Evolutionary conservation across 2,888 invertebrate genomes (phyloP), one percentile per base, ranked within the genome.

Genomic region (Chymomyza amoena): DNA sequence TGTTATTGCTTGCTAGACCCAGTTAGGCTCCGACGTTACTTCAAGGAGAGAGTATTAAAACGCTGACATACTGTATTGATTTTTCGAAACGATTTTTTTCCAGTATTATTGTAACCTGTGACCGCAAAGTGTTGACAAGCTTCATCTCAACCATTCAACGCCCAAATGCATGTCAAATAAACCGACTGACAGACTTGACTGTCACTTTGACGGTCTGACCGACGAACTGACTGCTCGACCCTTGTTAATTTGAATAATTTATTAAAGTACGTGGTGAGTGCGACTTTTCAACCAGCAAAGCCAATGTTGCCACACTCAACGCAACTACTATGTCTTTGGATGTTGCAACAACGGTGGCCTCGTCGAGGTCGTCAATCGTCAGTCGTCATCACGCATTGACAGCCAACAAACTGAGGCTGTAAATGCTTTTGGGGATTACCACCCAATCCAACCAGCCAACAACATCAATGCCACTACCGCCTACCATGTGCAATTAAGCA

Each of bases 211-310:
- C 32, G 7, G 32, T 7, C 63, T 61, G 66, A 54, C 61, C 28
- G 61, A 51, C 59, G 3, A 36, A 57, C 68, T 72, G 76, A 67
- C 62, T 61, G 62, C 20, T 56, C 25, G 61, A 16, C 39, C 54
- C 77, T 87, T 89, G 90, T 89, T 90, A 90, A 89, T 90, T 90
- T 90, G 86, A 90, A 89, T 90, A 90, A 87, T 88, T 87, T 88
- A 89, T 87, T 89, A 89, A 85, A 83, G 81, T 77, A 81, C 80
- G 81, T 90, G 90, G 89, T 81, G 83, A 84, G 88, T 80, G 80
- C 80, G 76, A 78, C 82, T 78, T 87, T 84, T 81, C 82, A 82
- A 72, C 84, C 75, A 68, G 73, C 39, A 45, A 13, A 10, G 39
- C 39, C 39, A 45, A 45, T 45, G 39, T 45, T 45, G 10, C 13